These are phyloP conservation scores for Xestobium rufovillosum DNA, from an alignment of 2,888 invertebrate species.

Conservation along the genomic window DNA sequence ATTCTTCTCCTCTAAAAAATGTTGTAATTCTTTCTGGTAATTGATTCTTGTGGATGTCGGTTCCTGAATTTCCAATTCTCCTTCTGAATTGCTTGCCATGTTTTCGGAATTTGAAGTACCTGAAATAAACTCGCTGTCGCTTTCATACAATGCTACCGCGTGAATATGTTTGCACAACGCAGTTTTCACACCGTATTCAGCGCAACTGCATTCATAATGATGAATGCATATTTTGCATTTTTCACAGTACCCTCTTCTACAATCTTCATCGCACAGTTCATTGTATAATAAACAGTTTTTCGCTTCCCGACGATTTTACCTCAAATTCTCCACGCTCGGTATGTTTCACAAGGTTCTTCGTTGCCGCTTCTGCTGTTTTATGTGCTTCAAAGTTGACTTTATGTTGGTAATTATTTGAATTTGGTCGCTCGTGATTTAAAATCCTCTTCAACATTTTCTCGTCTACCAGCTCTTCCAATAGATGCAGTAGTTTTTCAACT, in stretches of 20 bases:
- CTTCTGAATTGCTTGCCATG: too few species aligned
- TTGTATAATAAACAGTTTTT: too few species aligned
- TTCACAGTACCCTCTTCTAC: conserved; percentile 3
- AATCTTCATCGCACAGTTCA: conserved; percentile 6
- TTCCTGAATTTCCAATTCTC: too few species aligned
- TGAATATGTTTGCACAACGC: conserved; percentile 8
- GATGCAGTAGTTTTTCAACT: conserved; percentile 1
- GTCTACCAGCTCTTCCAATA: conserved; percentile 1
- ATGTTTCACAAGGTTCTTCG: not conserved
- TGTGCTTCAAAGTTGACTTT: not conserved
- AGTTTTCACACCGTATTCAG: conserved; percentile 5
- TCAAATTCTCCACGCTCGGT: not conserved
- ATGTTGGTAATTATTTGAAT: conserved; percentile 1
- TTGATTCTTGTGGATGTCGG: too few species aligned
- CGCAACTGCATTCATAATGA: conserved; percentile 1
- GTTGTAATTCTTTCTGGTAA: too few species aligned
- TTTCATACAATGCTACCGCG: not conserved
- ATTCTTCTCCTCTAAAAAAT: too few species aligned
- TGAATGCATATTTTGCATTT: conserved; percentile 8
- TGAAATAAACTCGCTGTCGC: conserved; percentile 5
- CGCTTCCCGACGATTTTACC: too few species aligned
- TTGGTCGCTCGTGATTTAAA: not conserved
- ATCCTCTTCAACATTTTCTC: not conserved
- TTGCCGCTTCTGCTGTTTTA: not conserved
- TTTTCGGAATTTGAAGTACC: too few species aligned